A percentile compares a stretch with the other conserved stretches of the same genome.
These are phyloP conservation scores for Eledona agricola DNA, from an alignment of 2,888 invertebrate species.

Conservation along the genomic window DNA sequence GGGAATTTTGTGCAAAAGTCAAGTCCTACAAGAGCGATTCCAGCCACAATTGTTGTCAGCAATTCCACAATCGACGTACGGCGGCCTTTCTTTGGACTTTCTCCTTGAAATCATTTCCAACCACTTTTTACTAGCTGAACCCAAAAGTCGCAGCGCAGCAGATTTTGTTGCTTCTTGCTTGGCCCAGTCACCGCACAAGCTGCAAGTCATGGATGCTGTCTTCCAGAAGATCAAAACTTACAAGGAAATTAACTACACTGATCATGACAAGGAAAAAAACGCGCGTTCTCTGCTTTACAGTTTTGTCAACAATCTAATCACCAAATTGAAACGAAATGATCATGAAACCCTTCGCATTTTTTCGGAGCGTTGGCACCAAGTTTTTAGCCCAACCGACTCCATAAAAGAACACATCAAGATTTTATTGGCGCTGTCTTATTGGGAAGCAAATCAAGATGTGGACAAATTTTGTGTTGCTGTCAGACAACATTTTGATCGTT, in stretches of 20 bases:
- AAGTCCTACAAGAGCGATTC: slow-evolving; percentile 1
- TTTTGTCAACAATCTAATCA: slow-evolving; percentile 3
- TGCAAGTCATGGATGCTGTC: neutral
- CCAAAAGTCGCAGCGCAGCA: neutral
- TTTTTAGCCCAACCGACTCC: slow-evolving; percentile 2
- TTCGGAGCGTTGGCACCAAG: slow-evolving; percentile 5
- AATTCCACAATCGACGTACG: neutral
- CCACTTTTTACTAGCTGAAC: neutral
- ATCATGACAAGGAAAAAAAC: slow-evolving; percentile 2
- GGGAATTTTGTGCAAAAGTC: slow-evolving; percentile 22
- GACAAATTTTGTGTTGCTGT: neutral
- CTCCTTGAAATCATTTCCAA: slow-evolving; percentile 2
- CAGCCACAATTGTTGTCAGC: neutral
- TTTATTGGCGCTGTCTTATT: neutral
- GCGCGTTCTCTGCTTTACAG: neutral
- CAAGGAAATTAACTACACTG: neutral
- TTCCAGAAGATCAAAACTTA: slow-evolving; percentile 1
- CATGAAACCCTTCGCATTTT: slow-evolving; percentile 1
- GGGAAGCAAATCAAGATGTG: slow-evolving; percentile 8
- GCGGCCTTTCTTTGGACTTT: slow-evolving; percentile 5
- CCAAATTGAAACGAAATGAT: neutral
- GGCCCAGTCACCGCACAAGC: neutral
- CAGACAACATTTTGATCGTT: neutral
- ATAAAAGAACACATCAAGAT: slow-evolving; percentile 9
- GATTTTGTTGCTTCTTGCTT: slow-evolving; percentile 5